A percentile compares a stretch with the other conserved stretches of the same genome.
phyloP scores from a whole-genome alignment of 2,113 vertebrate genomes.

The Microtus richardsoni region DNA sequence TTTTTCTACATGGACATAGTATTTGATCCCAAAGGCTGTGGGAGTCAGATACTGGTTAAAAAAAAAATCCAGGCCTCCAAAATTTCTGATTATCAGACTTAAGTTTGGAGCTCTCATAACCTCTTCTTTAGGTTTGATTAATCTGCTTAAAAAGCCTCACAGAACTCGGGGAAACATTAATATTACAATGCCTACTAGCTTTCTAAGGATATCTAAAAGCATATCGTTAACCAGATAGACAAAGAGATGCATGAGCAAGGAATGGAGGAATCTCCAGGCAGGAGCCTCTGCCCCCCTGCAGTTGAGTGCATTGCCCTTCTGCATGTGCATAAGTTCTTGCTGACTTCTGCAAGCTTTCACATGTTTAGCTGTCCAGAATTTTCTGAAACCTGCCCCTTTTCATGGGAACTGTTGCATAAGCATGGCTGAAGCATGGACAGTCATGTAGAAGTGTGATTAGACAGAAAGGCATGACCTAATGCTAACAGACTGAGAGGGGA shows the following conservation, averaged over 20 bases:
- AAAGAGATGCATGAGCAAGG: neutral
- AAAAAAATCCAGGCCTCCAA: neutral
- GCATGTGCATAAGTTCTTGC: neutral
- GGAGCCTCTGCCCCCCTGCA: neutral
- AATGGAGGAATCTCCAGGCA: neutral
- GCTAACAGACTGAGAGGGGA: neutral
- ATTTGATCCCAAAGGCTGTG: neutral
- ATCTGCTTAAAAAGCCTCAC: neutral
- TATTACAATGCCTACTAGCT: neutral
- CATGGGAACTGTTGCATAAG: neutral
- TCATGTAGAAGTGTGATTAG: neutral
- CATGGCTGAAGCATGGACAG: neutral
- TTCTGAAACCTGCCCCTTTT: neutral
- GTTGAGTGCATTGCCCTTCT: neutral
- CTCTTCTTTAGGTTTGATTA: neutral
- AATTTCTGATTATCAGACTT: neutral
- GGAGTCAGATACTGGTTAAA: neutral
- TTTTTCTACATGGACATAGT: neutral
- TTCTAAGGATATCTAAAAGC: neutral
- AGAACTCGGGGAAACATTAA: neutral
- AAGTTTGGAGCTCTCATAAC: neutral
- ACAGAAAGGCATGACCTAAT: neutral
- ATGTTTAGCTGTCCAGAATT: neutral
- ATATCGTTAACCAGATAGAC: neutral
- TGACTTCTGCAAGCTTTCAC: neutral